phyloP scores from a whole-genome alignment of 37 sponge, comb jelly and placozoan genomes.

The Halisarca cf. caerulea region DNA sequence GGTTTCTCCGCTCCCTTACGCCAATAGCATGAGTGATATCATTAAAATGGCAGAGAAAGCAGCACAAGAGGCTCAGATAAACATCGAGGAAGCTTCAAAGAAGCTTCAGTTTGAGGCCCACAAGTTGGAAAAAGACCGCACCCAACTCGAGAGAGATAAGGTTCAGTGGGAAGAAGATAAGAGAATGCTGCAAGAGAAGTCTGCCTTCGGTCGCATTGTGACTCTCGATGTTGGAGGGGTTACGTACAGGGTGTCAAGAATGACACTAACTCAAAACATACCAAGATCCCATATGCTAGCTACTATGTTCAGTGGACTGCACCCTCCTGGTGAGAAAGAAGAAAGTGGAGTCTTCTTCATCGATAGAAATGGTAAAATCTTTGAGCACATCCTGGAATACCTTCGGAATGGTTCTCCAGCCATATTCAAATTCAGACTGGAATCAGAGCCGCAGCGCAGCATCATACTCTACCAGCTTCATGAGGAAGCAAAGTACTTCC shows the following conservation, averaged over 20 bases:
- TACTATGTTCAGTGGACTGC: constrained; percentile 18
- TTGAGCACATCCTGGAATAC: constrained; percentile 26
- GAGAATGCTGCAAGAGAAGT: constrained; percentile 12
- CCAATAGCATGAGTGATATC: neutral
- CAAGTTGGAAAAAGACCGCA: neutral
- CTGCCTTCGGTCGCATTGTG: constrained; percentile 10
- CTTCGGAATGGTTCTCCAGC: neutral
- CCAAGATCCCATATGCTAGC: constrained; percentile 1
- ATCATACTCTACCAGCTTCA: neutral
- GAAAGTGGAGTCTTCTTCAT: constrained; percentile 19
- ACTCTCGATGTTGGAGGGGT: constrained; percentile 15
- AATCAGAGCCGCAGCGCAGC: constrained; percentile 9
- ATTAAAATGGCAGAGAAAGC: neutral
- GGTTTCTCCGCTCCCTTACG: no score
- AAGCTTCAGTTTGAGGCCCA: neutral
- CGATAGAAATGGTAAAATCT: constrained; percentile 14
- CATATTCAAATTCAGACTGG: neutral
- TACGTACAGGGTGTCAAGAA: constrained; percentile 3
- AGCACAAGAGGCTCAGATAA: neutral
- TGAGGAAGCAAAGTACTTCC: constrained; percentile 22
- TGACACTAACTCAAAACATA: neutral
- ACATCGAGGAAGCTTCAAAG: constrained; percentile 8
- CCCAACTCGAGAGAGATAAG: neutral
- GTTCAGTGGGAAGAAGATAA: constrained; percentile 14
- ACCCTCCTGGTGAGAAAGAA: constrained; percentile 11